A percentile compares a stretch with the other conserved stretches of the same genome.
Evolutionary conservation across 2,888 invertebrate species (phyloP).

Genomic region (Malacosoma neustria): DNA sequence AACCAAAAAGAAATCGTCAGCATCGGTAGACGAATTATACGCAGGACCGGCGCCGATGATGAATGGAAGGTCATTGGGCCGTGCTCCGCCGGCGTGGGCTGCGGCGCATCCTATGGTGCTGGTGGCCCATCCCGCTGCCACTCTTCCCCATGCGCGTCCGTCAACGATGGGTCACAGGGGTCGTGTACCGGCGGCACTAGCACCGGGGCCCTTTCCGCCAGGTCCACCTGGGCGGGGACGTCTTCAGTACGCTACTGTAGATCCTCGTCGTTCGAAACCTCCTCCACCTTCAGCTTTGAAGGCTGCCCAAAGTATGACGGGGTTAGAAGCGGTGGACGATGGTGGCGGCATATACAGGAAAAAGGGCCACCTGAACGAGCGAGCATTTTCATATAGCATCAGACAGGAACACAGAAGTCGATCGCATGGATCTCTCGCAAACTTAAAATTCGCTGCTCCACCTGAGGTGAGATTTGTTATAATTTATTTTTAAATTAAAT

Average conservation of each 20-base stretch:
- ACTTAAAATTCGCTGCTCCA: constrained; percentile 90
- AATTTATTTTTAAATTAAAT: no score
- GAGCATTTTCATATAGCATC: constrained; percentile 95
- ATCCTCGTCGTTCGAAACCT: constrained; percentile 78
- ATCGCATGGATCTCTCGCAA: constrained; percentile 93
- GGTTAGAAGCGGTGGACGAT: constrained; percentile 78
- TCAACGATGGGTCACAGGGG: constrained; percentile 74
- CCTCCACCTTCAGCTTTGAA: constrained; percentile 76
- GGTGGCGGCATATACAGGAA: constrained; percentile 87
- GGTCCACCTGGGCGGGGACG: constrained; percentile 52
- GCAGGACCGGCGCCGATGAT: constrained; percentile 62
- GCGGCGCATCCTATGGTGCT: constrained; percentile 64
- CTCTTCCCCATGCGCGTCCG: constrained; percentile 58
- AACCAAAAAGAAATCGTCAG: constrained; percentile 72
- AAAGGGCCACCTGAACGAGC: constrained; percentile 93
- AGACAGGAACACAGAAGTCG: constrained; percentile 94
- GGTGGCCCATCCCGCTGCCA: constrained; percentile 61
- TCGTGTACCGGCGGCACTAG: constrained; percentile 74
- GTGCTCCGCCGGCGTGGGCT: constrained; percentile 63
- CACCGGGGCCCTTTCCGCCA: constrained; percentile 56
- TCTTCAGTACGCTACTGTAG: constrained; percentile 77
- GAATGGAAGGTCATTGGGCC: constrained; percentile 58
- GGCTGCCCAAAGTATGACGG: constrained; percentile 80
- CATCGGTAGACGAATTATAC: constrained; percentile 76
- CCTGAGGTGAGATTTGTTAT: constrained; percentile 68